These are phyloP conservation scores for Epinephelus cyanopodus DNA, from an alignment of 2,113 vertebrate genomes.

Conservation along the genomic window DNA sequence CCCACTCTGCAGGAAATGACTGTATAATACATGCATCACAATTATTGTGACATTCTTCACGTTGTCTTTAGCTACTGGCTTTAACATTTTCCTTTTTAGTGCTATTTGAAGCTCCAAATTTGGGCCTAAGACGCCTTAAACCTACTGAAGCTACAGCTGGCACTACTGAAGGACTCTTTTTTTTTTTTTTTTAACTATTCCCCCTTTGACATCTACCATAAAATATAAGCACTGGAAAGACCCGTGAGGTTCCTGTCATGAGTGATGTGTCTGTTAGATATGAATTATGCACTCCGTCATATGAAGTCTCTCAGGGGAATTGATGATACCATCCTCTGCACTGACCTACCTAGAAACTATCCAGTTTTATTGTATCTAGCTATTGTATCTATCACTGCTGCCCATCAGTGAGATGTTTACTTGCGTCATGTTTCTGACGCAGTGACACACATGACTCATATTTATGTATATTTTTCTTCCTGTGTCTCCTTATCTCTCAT, in stretches of 20 bases:
- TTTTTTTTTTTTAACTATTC: background rate
- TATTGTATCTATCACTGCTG: background rate
- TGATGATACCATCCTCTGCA: background rate
- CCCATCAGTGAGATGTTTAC: background rate
- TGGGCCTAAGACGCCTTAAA: background rate
- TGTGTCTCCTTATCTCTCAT: background rate
- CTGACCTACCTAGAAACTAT: background rate
- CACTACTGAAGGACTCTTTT: background rate
- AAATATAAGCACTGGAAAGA: background rate
- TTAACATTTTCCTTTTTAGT: background rate
- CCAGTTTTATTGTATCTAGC: background rate
- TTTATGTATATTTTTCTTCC: background rate
- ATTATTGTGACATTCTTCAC: background rate
- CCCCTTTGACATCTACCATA: constrained; percentile 2
- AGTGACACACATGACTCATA: background rate
- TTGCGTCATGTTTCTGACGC: too few relatives aligned
- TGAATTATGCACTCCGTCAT: constrained; percentile 10
- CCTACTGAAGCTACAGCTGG: constrained; percentile 2
- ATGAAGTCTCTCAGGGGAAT: background rate
- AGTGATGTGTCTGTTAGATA: constrained; percentile 18
- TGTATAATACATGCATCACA: background rate
- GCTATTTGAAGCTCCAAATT: background rate
- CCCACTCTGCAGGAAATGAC: background rate
- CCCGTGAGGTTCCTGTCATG: constrained; percentile 4
- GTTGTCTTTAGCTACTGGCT: background rate